These are phyloP conservation scores for Machimus atricapillus DNA, from an alignment of 2,888 invertebrate species.

Conservation along the genomic window DNA sequence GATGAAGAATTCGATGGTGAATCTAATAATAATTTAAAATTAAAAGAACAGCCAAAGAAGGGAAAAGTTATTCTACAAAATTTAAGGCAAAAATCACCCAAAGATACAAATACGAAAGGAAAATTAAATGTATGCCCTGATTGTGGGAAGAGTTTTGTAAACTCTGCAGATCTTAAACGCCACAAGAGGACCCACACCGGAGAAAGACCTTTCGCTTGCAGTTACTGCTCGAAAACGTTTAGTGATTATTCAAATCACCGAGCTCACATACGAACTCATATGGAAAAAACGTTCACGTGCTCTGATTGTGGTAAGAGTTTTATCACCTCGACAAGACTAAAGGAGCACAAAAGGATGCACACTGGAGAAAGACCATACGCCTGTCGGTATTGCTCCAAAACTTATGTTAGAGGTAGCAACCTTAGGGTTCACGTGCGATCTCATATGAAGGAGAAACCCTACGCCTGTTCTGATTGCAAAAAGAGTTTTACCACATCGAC, in stretches of 20 bases:
- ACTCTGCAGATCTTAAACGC: not conserved
- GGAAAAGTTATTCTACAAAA: not conserved
- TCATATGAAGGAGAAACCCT: not conserved
- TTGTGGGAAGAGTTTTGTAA: not conserved
- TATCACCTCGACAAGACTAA: constrained; percentile 20
- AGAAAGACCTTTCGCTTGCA: not conserved
- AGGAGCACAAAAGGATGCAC: constrained; percentile 46
- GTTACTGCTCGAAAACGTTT: not conserved
- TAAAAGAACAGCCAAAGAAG: not conserved
- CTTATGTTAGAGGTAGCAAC: not conserved
- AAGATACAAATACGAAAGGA: not conserved
- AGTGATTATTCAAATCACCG: not conserved
- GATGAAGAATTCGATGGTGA: not conserved
- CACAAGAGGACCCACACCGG: not conserved
- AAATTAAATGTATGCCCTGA: not conserved
- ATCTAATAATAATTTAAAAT: too few relatives aligned
- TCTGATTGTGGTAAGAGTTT: not conserved
- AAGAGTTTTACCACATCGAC: not conserved
- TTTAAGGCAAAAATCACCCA: not conserved
- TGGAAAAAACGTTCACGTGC: not conserved
- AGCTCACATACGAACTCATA: not conserved
- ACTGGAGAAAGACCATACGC: constrained; percentile 46
- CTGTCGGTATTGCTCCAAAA: constrained; percentile 44
- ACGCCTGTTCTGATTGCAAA: not conserved
- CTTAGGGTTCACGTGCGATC: not conserved